These are phyloP conservation scores for Drosophila saltans DNA, from an alignment of 1,140 invertebrate genomes.

Conservation along the genomic window DNA sequence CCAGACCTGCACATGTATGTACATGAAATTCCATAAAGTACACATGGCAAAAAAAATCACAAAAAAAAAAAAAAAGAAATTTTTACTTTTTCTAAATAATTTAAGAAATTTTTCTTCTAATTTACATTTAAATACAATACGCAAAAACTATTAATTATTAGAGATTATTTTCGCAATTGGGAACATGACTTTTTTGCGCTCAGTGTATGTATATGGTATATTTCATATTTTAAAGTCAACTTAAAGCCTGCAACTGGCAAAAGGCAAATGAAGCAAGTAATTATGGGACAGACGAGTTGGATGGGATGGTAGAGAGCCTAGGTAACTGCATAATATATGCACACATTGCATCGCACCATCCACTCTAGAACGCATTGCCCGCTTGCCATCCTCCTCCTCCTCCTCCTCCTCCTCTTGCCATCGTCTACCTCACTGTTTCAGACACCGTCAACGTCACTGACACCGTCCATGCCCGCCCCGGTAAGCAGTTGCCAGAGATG, in stretches of 20 bases:
- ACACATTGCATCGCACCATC: constrained; percentile 40
- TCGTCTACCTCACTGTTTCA: not conserved
- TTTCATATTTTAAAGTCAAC: constrained; percentile 45
- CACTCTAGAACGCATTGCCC: too few species aligned
- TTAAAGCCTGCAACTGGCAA: constrained; percentile 45
- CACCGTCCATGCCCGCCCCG: constrained; percentile 6
- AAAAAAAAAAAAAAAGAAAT: not conserved
- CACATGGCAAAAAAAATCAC: not conserved
- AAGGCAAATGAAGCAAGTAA: constrained; percentile 41
- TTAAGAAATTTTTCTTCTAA: too few species aligned
- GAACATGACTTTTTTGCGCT: too few species aligned
- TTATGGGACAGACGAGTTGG: constrained; percentile 13
- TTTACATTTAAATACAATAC: too few species aligned
- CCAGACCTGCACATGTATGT: constrained; percentile 31
- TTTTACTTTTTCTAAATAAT: too few species aligned
- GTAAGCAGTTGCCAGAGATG: constrained; percentile 13
- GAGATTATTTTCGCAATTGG: too few species aligned
- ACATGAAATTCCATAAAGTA: constrained; percentile 4
- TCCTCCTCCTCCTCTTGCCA: too few species aligned
- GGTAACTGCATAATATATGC: constrained; percentile 55
- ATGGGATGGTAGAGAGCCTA: constrained; percentile 4
- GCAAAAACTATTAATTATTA: too few species aligned
- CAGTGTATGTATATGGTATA: constrained; percentile 5
- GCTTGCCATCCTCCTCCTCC: too few species aligned
- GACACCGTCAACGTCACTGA: constrained; percentile 32